A percentile compares a stretch with the other conserved stretches of the same genome.
Evolutionary conservation across 2,888 invertebrate genomes (phyloP).

Genomic region (Siphlonurus alternatus): DNA sequence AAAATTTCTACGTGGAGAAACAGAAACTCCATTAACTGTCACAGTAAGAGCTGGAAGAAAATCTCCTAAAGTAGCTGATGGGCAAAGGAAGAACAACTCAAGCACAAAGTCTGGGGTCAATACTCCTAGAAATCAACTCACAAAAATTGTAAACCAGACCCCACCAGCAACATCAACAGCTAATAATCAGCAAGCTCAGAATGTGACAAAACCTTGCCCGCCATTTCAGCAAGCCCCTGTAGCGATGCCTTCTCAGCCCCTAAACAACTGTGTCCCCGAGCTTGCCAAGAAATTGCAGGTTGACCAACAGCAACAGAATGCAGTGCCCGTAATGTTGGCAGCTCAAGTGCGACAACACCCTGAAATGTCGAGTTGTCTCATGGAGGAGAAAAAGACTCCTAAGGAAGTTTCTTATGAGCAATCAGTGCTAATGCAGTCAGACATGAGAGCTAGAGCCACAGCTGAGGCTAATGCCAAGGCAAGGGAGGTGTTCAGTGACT

Average conservation of each 20-base stretch:
- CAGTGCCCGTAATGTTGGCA: not conserved
- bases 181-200: too few species aligned
- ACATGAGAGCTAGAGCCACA: not conserved
- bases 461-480: not conserved
- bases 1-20: slow-evolving; percentile 67
- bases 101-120: not conserved
- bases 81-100: not conserved
- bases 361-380: not conserved
- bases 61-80: slow-evolving; percentile 9
- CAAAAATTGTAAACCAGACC: not conserved
- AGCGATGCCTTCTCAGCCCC: not conserved
- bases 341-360: not conserved
- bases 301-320: too few species aligned
- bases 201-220: not conserved
- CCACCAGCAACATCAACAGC: not conserved
- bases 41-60: slow-evolving; percentile 47
- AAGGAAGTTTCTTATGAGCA: not conserved
- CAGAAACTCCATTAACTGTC: slow-evolving; percentile 57
- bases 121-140: not conserved
- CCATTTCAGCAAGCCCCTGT: not conserved
- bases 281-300: not conserved
- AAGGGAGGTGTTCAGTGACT: not conserved
- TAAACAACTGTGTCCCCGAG: not conserved
- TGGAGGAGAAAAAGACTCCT: not conserved
- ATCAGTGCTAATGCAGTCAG: not conserved